Evolutionary conservation across 35 echinoderm and acorn worm genomes (phyloP), one percentile per base, ranked within the genome.

Genomic region (Apostichopus parvimensis): DNA sequence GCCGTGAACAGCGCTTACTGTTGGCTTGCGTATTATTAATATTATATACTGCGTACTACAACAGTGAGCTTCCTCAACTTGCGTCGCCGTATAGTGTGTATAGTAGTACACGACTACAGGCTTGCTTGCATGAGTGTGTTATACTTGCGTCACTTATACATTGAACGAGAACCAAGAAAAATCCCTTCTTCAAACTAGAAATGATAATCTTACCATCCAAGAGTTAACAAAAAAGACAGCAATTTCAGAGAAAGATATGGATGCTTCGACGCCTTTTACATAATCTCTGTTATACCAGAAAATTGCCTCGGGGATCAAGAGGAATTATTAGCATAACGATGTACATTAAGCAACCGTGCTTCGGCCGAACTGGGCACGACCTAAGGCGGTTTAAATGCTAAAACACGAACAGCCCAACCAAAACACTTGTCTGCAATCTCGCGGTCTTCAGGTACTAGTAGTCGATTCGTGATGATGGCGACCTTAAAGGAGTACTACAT

Each of bases 261-360:
- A 84, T 84, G 81, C 56, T 84, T 60, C 81, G 52, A 84, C 52
- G 81, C 81, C 81, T 84, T 84, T 20, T 45, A 45, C 28, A 15
- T 84, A 84, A 84, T 84, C 81, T 84, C 81, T 84, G 55, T 84
- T 55, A 84, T 84, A 84, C 54, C 81, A 23, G 81, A 22, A 84
- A 84, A 84, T 84, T 84, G 81, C 81, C 81, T 59, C 24, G 55
- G 81, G 81, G 81, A 84, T 84, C 55, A 58, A 6, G 14, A 59
- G 54, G 81, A 84, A 84, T 84, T 84, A 84, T 84, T 84, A 84
- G 81, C 81, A 84, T 84, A 84, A 84, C 81, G 81, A 84, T 84
- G 81, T 84, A 84, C 81, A 84, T 84, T 84, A 84, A 84, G 81
- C 81, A 84, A 59, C 81, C 15, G 81, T 84, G 57, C 81, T 84